A percentile compares a stretch with the other conserved stretches of the same genome.
These are phyloP conservation scores for Drosophila persimilis DNA, from an alignment of 1,140 invertebrate genomes.

Conservation along the genomic window DNA sequence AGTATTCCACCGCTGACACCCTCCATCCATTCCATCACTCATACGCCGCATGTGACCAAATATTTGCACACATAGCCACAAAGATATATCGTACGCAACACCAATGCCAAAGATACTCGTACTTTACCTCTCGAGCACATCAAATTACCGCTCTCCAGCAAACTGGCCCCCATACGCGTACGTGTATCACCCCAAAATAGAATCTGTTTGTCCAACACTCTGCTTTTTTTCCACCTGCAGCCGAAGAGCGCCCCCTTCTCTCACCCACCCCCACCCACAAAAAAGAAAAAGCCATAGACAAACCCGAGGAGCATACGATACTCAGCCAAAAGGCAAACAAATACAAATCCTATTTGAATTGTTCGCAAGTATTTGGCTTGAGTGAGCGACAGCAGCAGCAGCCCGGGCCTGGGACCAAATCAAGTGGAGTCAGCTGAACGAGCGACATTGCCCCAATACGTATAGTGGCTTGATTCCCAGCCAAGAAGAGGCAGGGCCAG, in stretches of 20 bases:
- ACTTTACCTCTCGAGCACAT: conserved; percentile 30
- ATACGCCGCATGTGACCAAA: conserved; percentile 53
- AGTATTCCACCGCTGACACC: too few species aligned
- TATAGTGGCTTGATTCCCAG: conserved; percentile 10
- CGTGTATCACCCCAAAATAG: too few species aligned
- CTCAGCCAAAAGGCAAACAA: conserved; percentile 52
- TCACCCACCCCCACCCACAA: too few species aligned
- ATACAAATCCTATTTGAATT: conserved; percentile 54
- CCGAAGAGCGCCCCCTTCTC: not conserved
- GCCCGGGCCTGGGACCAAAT: conserved; percentile 4
- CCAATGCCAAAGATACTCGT: conserved; percentile 23
- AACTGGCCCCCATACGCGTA: conserved; percentile 3
- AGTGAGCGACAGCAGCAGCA: not conserved
- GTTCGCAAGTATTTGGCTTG: conserved; percentile 22
- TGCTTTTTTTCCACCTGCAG: conserved; percentile 20
- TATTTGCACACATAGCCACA: conserved; percentile 37
- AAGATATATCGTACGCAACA: not conserved
- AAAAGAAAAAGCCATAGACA: not conserved
- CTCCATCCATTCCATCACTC: conserved; percentile 35
- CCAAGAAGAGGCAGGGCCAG: not conserved
- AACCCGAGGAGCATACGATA: not conserved
- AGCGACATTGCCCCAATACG: too few species aligned
- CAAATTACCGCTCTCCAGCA: conserved; percentile 49
- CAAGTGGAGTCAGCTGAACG: conserved; percentile 6
- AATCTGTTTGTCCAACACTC: conserved; percentile 52